A percentile compares a stretch with the other conserved stretches of the same genome.
Evolutionary conservation across 1,140 invertebrate species (phyloP).

Genomic region (Drosophila persimilis): DNA sequence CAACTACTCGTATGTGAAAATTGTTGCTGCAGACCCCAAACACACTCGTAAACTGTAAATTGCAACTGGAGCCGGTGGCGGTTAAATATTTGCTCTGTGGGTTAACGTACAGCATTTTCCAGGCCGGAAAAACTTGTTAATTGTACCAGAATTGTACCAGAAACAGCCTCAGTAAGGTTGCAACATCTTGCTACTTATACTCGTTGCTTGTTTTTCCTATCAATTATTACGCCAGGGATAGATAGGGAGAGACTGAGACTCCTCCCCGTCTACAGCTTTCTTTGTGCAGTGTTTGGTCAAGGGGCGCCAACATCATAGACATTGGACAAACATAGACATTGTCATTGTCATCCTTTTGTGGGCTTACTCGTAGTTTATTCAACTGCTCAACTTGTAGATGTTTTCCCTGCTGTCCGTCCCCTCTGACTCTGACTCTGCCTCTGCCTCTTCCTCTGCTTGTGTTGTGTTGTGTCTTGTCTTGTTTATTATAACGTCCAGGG

Average conservation of each 20-base stretch:
- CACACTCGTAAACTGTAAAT: slow-evolving; percentile 35
- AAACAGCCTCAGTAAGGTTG: slow-evolving; percentile 30
- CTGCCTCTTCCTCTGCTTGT: background rate
- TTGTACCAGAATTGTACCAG: slow-evolving; percentile 72
- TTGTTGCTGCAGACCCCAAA: slow-evolving; percentile 36
- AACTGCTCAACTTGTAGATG: slow-evolving; percentile 72
- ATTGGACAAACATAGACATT: slow-evolving; percentile 65
- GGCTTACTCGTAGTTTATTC: slow-evolving; percentile 66
- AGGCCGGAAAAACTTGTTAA: slow-evolving; percentile 72
- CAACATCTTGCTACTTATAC: slow-evolving; percentile 56
- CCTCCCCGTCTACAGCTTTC: slow-evolving; percentile 11
- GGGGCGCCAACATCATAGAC: slow-evolving; percentile 52
- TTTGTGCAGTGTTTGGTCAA: slow-evolving; percentile 27
- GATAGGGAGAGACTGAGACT: slow-evolving; percentile 4
- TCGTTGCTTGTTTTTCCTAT: slow-evolving; percentile 69
- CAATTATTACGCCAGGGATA: slow-evolving; percentile 68
- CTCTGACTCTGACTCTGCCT: background rate
- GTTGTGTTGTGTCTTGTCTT: slow-evolving; percentile 36
- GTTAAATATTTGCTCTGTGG: slow-evolving; percentile 62
- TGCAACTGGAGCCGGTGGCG: slow-evolving; percentile 49
- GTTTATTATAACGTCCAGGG: slow-evolving; percentile 76
- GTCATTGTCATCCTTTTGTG: slow-evolving; percentile 76
- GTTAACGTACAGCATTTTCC: slow-evolving; percentile 58
- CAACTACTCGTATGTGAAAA: slow-evolving; percentile 29
- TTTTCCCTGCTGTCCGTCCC: slow-evolving; percentile 2